Evolutionary conservation across 2,888 invertebrate genomes (phyloP), one percentile per base, ranked within the genome.

Genomic region (Agonopterix subpropinquella): DNA sequence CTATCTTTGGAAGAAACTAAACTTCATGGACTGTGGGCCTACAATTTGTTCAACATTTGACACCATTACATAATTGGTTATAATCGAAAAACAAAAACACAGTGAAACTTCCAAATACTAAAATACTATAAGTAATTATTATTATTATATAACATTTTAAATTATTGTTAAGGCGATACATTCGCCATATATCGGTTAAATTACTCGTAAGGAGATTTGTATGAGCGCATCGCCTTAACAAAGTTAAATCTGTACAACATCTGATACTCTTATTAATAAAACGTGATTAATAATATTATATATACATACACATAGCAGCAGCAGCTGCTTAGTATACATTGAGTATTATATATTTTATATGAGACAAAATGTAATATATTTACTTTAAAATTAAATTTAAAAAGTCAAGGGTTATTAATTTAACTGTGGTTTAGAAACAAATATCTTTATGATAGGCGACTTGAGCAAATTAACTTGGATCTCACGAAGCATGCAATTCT

Each of bases 1-100:
- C 77, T 83, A 86, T 86, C 87, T 87, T 87, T 87, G 87, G 87
- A 86, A 85, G 84, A 80, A 81, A 80, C 70, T 71, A 77, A 79
- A 78, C 67, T 69, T 73, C 75, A 7, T 70, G 77, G 77, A 68
- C 70, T 73, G 68, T 70, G 62, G 39, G 65, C 58, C 57, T 61
- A 63, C 57, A 54, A 55, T 67, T 69, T 70, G 70, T 67, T 69
- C 67, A 63, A 57, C 57, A 56, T 46, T 54, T 51, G 63, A 18
- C 2, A 9, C 8, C 36, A 36, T 39, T 39, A n/a, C 39, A n/a
- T 39, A 39, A 4, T 39, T 39, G 10, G 39, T 28, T 28, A 7
- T 28, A 7, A 28, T 28, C 28, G 28, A 28, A 28, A 28, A 28
- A 28, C 39, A 15, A 37, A 61, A 53, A 52, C 45, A 18, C 50